These are phyloP conservation scores for Vulpes ferrilata DNA, from an alignment of 2,113 vertebrate genomes.

Conservation along the genomic window DNA sequence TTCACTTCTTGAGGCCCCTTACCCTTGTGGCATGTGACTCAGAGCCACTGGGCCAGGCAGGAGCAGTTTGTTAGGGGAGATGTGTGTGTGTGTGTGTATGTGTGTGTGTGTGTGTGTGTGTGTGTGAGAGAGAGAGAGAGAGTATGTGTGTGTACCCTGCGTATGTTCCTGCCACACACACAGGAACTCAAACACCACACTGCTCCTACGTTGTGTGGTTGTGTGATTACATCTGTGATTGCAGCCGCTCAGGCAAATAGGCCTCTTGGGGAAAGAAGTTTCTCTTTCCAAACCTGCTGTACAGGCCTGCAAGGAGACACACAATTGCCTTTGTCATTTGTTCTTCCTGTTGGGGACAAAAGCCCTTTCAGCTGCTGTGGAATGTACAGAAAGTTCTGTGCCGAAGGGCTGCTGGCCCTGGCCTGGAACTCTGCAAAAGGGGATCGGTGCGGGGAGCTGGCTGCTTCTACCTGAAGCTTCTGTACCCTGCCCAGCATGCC, in stretches of 20 bases:
- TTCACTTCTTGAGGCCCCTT: background rate
- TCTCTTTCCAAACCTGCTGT: conserved; percentile 8
- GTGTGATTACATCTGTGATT: background rate
- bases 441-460: background rate
- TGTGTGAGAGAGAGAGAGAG: too few species aligned
- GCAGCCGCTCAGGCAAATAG: background rate
- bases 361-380: conserved; percentile 66
- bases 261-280: background rate
- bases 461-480: background rate
- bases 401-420: background rate
- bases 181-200: background rate
- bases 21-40: too few species aligned
- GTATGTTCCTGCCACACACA: background rate
- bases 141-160: background rate
- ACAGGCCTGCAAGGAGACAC: background rate
- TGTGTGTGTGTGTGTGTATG: background rate
- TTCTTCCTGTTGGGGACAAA: conserved; percentile 65
- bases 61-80: background rate
- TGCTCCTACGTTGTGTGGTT: background rate
- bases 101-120: background rate
- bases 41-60: background rate
- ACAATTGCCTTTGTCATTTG: conserved; percentile 63
- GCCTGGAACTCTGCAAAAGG: background rate
- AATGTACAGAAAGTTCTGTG: conserved; percentile 49
- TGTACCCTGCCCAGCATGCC: background rate